phyloP scores from a whole-genome alignment of 2,888 invertebrate species.

The Salpingus planirostris region DNA sequence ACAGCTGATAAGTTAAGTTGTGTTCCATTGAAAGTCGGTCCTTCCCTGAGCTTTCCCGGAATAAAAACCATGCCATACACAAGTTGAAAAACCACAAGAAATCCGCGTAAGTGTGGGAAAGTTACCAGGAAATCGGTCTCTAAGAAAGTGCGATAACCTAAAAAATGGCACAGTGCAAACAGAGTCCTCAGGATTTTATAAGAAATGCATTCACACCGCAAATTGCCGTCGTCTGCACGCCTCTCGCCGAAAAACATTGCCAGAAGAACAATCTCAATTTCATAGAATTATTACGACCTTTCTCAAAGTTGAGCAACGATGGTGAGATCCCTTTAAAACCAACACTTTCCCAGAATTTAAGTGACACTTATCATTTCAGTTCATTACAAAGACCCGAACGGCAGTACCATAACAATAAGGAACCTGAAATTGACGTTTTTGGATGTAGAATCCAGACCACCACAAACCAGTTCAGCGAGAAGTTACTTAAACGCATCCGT shows the following conservation, averaged over 20 bases:
- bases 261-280: slow-evolving; percentile 87
- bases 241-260: slow-evolving; percentile 73
- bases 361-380: slow-evolving; percentile 44
- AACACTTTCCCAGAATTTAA: neutral
- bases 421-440: slow-evolving; percentile 71
- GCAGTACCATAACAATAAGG: slow-evolving; percentile 59
- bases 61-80: no score
- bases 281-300: slow-evolving; percentile 84
- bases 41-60: no score
- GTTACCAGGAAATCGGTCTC: no score
- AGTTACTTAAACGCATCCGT: slow-evolving; percentile 62
- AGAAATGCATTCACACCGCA: slow-evolving; percentile 84
- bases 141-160: slow-evolving; percentile 1
- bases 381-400: slow-evolving; percentile 76
- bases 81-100: no score
- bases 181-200: slow-evolving; percentile 76
- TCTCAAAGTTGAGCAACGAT: slow-evolving; percentile 67
- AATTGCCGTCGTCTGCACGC: slow-evolving; percentile 76
- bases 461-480: slow-evolving; percentile 72
- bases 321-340: slow-evolving; percentile 41
- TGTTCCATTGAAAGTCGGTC: no score
- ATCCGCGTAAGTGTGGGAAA: no score
- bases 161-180: slow-evolving; percentile 52
- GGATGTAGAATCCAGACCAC: slow-evolving; percentile 73
- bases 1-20: no score